Evolutionary conservation across 1,140 invertebrate genomes (phyloP).

Genomic region (Hormaphis cornu): DNA sequence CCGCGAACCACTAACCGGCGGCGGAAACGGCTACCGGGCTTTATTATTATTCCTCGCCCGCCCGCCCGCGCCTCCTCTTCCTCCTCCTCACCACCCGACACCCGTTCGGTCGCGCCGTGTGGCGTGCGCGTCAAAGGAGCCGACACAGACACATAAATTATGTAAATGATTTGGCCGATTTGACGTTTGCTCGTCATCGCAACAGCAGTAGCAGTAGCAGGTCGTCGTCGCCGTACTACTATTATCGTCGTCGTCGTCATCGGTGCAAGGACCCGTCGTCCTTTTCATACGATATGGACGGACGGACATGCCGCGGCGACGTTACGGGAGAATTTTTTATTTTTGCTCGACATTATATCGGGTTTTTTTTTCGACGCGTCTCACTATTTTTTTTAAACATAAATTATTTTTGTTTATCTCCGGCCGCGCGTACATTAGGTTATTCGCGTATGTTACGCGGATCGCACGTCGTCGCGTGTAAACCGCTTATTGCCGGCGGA

Average conservation of each 20-base stretch:
- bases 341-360: not conserved
- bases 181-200: conserved; percentile 29
- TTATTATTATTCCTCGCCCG: not conserved
- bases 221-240: not conserved
- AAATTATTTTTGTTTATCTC: too few species aligned
- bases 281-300: too few species aligned
- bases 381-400: not conserved
- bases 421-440: too few species aligned
- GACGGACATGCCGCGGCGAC: not conserved
- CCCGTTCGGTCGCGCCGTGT: too few species aligned
- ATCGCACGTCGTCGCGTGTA: too few species aligned
- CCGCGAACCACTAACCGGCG: not conserved
- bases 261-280: conserved; percentile 7
- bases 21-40: not conserved
- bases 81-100: not conserved
- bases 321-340: not conserved
- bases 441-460: too few species aligned
- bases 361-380: not conserved
- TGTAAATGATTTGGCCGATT: conserved; percentile 27
- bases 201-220: not conserved
- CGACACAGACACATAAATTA: conserved; percentile 31
- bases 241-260: not conserved
- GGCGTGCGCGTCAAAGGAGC: conserved; percentile 10
- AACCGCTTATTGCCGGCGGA: too few species aligned
- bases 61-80: not conserved